phyloP scores from a whole-genome alignment of 2,888 invertebrate genomes.

The Deilephila porcellus region DNA sequence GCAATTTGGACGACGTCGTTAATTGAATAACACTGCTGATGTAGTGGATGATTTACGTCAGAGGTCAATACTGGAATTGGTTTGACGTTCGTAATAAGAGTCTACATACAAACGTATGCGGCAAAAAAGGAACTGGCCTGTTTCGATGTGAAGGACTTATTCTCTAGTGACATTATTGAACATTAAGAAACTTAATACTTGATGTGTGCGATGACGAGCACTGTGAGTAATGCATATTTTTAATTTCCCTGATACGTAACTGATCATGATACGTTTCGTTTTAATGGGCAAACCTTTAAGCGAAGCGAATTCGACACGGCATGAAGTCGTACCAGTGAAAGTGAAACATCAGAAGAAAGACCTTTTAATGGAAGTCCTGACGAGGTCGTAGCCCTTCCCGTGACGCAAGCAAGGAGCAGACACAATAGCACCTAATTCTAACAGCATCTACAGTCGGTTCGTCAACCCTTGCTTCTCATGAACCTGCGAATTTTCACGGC shows the following conservation, averaged over 20 bases:
- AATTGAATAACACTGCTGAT: constrained; percentile 56
- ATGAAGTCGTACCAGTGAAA: constrained; percentile 34
- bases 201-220: too few species aligned
- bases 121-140: too few species aligned
- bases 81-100: neutral
- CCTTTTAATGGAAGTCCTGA: constrained; percentile 33
- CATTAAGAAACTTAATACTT: too few species aligned
- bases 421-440: constrained; percentile 34
- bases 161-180: too few species aligned
- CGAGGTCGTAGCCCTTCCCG: constrained; percentile 49
- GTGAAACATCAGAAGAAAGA: constrained; percentile 29
- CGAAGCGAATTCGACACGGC: neutral
- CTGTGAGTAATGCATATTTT: too few species aligned
- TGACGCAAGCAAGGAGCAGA: constrained; percentile 46
- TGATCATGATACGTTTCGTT: too few species aligned
- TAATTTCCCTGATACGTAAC: too few species aligned
- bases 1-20: constrained; percentile 60
- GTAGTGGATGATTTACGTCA: constrained; percentile 52
- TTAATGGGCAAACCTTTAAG: too few species aligned
- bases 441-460: constrained; percentile 38
- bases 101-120: too few species aligned
- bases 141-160: too few species aligned
- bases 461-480: constrained; percentile 42
- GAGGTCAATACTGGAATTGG: constrained; percentile 29
- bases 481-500: constrained; percentile 35